A percentile compares a stretch with the other conserved stretches of the same genome.
These are phyloP conservation scores for Myxocyprinus asiaticus DNA, from an alignment of 2,113 vertebrate species.

Conservation along the genomic window DNA sequence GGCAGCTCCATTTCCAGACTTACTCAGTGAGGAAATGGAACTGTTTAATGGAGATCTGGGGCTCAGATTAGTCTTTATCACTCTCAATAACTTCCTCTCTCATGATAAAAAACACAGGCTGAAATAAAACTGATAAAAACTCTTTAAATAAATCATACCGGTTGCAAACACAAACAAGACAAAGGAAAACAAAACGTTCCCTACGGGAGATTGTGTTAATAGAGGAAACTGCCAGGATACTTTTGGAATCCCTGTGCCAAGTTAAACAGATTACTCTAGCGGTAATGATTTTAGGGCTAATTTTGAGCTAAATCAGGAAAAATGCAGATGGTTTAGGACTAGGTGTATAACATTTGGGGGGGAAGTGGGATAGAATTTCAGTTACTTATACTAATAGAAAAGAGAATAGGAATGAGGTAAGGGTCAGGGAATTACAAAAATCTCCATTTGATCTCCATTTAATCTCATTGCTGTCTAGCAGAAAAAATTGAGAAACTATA, in stretches of 20 bases:
- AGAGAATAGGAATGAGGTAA: too few species aligned
- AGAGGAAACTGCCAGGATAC: constrained; percentile 50
- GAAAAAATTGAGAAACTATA: background rate
- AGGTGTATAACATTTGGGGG: background rate
- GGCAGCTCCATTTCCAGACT: constrained; percentile 60
- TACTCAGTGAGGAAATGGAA: constrained; percentile 63
- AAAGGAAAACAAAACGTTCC: constrained; percentile 45
- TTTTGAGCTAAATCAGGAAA: constrained; percentile 52
- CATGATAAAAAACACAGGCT: constrained; percentile 49
- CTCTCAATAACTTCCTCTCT: constrained; percentile 61
- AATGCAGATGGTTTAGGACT: constrained; percentile 17
- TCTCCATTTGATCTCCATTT: background rate
- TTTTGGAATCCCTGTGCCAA: constrained; percentile 47
- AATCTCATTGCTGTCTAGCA: background rate
- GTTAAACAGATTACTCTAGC: constrained; percentile 25
- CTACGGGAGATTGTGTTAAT: constrained; percentile 51
- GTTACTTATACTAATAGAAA: background rate
- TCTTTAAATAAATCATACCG: constrained; percentile 60
- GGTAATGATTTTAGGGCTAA: constrained; percentile 47
- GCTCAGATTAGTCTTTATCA: constrained; percentile 64
- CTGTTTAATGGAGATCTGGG: constrained; percentile 64
- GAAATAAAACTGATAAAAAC: constrained; percentile 63
- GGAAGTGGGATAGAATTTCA: background rate
- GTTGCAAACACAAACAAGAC: constrained; percentile 57
- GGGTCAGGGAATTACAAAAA: too few species aligned